These are phyloP conservation scores for Zootoca vivipara DNA, from an alignment of 2,113 vertebrate genomes.

Conservation along the genomic window DNA sequence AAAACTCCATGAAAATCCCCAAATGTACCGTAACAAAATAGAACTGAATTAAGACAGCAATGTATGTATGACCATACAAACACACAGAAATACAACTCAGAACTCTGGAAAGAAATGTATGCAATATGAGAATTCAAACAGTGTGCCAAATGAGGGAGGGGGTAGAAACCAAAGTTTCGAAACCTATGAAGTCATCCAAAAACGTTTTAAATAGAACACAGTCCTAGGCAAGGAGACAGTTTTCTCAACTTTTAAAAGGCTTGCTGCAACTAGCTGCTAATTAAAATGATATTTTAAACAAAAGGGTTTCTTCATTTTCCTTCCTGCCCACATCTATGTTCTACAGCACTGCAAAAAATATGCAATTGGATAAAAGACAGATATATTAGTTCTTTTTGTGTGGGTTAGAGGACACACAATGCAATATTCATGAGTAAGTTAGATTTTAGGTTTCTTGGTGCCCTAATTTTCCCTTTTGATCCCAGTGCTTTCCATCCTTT, in stretches of 20 bases:
- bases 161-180: neutral
- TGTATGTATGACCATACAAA: too few species aligned
- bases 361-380: neutral
- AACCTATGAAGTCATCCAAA: neutral
- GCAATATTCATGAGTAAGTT: neutral
- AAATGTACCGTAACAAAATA: neutral
- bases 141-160: neutral
- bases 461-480: conserved; percentile 8
- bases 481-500: neutral
- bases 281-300: conserved; percentile 1
- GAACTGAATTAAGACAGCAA: neutral
- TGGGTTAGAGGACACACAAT: neutral
- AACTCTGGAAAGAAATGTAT: neutral
- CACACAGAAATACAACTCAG: neutral
- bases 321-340: neutral
- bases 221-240: neutral
- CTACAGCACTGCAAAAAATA: neutral
- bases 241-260: neutral
- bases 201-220: neutral
- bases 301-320: neutral
- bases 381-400: neutral
- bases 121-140: neutral
- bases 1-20: neutral
- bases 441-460: neutral
- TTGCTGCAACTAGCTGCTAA: neutral